phyloP scores from a whole-genome alignment of 2,113 vertebrate species.

The Donacobius atricapilla region DNA sequence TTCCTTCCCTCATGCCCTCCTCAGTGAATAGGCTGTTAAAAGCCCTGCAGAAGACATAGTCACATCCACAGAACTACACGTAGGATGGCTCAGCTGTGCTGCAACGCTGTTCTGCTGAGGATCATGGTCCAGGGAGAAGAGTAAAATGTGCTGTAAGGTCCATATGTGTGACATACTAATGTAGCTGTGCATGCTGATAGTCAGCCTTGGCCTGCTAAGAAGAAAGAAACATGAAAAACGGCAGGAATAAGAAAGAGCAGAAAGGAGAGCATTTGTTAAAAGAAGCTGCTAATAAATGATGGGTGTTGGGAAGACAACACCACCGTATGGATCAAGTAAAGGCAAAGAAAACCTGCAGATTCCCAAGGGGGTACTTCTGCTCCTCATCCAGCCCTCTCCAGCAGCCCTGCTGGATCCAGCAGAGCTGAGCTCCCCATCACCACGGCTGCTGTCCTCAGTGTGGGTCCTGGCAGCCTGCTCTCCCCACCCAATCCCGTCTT shows the following conservation, averaged over 20 bases:
- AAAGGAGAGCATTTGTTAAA: neutral
- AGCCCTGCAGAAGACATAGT: neutral
- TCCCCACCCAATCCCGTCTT: neutral
- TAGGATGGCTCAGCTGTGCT: neutral
- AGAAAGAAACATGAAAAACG: neutral
- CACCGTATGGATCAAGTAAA: neutral
- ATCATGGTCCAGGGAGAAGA: neutral
- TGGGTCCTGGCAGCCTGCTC: neutral
- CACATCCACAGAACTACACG: neutral
- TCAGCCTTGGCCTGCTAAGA: neutral
- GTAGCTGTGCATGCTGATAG: neutral
- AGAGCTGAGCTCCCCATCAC: too few relatives aligned
- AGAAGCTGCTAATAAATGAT: neutral
- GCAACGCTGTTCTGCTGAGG: neutral
- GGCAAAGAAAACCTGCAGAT: neutral
- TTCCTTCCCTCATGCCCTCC: neutral
- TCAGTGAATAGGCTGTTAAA: neutral
- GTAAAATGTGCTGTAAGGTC: neutral
- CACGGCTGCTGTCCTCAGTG: neutral
- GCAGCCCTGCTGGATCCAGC: neutral
- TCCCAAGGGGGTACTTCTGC: neutral
- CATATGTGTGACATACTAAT: neutral
- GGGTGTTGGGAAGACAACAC: fast-evolving
- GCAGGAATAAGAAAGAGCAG: neutral
- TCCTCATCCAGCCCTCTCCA: neutral